Evolutionary conservation across 2,797 vertebrate genomes (phyloP), one percentile per base, ranked within the genome.

Genomic region (Centroberyx gerrardi): DNA sequence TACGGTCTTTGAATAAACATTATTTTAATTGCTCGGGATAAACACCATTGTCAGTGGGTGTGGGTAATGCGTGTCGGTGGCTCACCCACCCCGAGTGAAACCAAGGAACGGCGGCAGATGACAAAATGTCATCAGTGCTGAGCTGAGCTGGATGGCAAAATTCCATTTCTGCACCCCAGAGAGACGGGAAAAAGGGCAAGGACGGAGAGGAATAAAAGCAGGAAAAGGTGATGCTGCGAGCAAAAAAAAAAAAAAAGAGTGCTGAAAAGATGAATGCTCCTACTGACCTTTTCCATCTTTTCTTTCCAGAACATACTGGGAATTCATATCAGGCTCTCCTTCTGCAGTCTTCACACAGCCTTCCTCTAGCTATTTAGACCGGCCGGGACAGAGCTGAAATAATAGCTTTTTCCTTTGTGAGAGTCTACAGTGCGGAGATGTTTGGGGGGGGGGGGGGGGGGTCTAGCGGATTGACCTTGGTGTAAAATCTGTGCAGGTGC

Each of bases 211-310:
- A 76, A 84, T 62, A 77, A 68, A 87, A 82, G 73, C 62, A 52
- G 68, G 66, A 74, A 77, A 83, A 87, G 85, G 83, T 82, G 86
- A 87, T 62, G 74, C 87, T 84, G 78, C 8, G 22, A 84, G 87
- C 55, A 65, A 52, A 29, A 80, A 83, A 87, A 66, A 62, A 77
- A 65, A 51, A 28, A 80, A 83, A 87, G 63, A 76, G 61, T 6
- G 76, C 81, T 63, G 74, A 78, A 83, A 82, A 87, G 85, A 92
- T 83, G 78, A 87, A 91, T 83, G 77, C 74, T 0, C 61, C 17
- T 78, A 62, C 63, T 92, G 90, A 94, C 88, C 86, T 90, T 92
- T 87, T 74, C 81, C 70, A 55, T 87, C 68, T 81, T 82, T 85
- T 81, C 65, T 76, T 70, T 59, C 62, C 72, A 0, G 51, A 66